These are phyloP conservation scores for Sarcophaga bullata DNA, from an alignment of 1,140 invertebrate species.

Conservation along the genomic window DNA sequence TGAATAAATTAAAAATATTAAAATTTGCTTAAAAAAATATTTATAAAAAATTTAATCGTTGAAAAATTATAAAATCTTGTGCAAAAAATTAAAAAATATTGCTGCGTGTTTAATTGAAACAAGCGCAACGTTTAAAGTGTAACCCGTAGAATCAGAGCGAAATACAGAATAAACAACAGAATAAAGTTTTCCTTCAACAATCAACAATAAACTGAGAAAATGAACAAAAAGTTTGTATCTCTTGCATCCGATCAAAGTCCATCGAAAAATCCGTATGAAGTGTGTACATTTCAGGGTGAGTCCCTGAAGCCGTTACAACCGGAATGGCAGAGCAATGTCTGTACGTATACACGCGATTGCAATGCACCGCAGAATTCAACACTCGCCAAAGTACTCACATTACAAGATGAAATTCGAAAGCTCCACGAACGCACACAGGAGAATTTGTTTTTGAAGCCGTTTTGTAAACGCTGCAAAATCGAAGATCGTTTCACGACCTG, in stretches of 20 bases:
- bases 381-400: slow-evolving; percentile 57
- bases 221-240: slow-evolving; percentile 62
- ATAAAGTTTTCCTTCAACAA: neutral
- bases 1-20: no score
- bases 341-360: slow-evolving; percentile 52
- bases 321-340: slow-evolving; percentile 54
- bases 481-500: slow-evolving; percentile 56
- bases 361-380: slow-evolving; percentile 50
- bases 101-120: no score
- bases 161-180: neutral
- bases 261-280: slow-evolving; percentile 59
- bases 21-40: no score
- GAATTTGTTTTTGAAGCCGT: slow-evolving; percentile 51
- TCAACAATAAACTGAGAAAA: slow-evolving; percentile 42
- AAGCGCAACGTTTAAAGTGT: no score
- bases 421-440: slow-evolving; percentile 55
- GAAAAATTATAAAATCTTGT: no score
- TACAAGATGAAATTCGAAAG: slow-evolving; percentile 59
- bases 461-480: slow-evolving; percentile 51
- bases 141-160: no score
- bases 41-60: no score
- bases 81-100: no score
- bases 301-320: slow-evolving; percentile 21
- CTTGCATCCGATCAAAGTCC: slow-evolving; percentile 57
- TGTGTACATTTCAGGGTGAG: slow-evolving; percentile 59